Percentiles rank a stretch among this genome's conserved stretches.
phyloP scores from a whole-genome alignment of 2,888 invertebrate species.

The Morpho achilles region DNA sequence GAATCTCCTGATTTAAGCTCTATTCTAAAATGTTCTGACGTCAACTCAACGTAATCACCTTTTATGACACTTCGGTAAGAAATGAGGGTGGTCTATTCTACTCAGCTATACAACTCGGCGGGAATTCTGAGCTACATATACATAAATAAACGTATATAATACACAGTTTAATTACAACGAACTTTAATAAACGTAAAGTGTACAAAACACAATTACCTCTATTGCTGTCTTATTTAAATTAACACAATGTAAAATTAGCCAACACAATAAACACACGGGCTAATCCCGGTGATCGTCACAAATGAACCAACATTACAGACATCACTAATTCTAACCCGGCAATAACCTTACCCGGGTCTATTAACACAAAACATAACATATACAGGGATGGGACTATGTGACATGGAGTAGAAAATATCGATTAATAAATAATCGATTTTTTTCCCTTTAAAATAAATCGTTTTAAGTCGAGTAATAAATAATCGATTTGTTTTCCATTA shows the following conservation, averaged over 20 bases:
- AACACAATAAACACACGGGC: conserved; percentile 19
- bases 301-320: conserved; percentile 22
- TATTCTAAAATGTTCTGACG: no score
- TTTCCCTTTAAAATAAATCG: no score
- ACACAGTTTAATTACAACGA: background rate
- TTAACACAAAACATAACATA: conserved; percentile 53
- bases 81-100: no score
- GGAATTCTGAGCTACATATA: background rate
- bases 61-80: no score
- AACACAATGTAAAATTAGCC: conserved; percentile 24
- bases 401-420: no score
- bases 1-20: no score
- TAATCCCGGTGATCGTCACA: conserved; percentile 25
- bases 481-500: no score
- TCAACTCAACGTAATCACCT: no score
- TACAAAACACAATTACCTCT: conserved; percentile 6
- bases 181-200: conserved; percentile 18
- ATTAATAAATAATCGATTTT: no score
- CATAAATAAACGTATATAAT: background rate
- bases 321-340: conserved; percentile 36
- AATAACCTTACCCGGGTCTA: conserved; percentile 53
- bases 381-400: conserved; percentile 43
- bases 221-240: conserved; percentile 10
- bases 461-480: no score
- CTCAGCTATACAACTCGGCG: no score